Conservation (phyloP, 2,888 invertebrate species). For the Tiliacea citrago region DNA sequence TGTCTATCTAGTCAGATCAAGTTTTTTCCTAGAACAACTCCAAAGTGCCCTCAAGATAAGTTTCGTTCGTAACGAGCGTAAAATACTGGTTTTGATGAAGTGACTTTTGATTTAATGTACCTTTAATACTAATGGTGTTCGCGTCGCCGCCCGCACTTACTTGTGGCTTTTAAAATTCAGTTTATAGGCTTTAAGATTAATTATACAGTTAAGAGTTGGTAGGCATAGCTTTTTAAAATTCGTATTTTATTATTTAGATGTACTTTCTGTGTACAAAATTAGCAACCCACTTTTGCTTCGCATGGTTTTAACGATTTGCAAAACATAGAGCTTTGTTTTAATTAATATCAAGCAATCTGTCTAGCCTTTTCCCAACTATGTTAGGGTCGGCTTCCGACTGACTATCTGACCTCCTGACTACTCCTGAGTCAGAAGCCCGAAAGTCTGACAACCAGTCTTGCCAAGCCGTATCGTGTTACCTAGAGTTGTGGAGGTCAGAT, state of each 20-base stretch:
- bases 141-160: slow-evolving; percentile 22
- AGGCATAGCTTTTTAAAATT: not conserved
- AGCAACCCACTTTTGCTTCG: not conserved
- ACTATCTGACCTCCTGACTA: no score
- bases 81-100: slow-evolving; percentile 55
- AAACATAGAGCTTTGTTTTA: not conserved
- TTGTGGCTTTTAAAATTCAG: slow-evolving; percentile 33
- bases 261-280: not conserved
- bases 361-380: no score
- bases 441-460: no score
- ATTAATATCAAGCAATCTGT: not conserved
- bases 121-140: slow-evolving; percentile 48
- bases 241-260: not conserved
- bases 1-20: slow-evolving; percentile 8
- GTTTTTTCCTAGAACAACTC: slow-evolving; percentile 35
- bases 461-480: no score
- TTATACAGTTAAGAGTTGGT: not conserved
- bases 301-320: not conserved
- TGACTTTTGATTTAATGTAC: slow-evolving; percentile 58
- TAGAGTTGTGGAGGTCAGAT: no score
- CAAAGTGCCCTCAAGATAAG: slow-evolving; percentile 48
- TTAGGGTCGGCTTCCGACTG: no score
- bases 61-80: slow-evolving; percentile 46
- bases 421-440: no score
- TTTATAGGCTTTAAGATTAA: slow-evolving; percentile 20